A percentile compares a stretch with the other conserved stretches of the same genome.
These are phyloP conservation scores for Gallinago stenura DNA, from an alignment of 2,797 vertebrate species.

Conservation along the genomic window DNA sequence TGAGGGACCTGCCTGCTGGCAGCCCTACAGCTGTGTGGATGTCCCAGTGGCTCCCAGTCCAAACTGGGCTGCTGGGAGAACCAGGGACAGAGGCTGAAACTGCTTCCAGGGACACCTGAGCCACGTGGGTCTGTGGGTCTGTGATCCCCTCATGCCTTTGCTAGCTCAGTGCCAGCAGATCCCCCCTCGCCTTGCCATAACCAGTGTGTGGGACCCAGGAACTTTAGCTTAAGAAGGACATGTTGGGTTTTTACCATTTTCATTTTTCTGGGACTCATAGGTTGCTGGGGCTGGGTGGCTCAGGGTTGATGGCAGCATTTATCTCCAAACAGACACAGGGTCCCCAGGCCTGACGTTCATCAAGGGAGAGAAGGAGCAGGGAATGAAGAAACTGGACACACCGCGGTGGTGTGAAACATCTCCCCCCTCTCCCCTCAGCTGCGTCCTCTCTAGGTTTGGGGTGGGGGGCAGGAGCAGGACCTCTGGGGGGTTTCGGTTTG, in stretches of 20 bases:
- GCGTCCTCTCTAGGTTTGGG: rapidly evolving
- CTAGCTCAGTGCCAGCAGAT: rapidly evolving
- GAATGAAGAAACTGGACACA: rapidly evolving
- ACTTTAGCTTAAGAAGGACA: not conserved
- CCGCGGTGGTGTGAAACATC: rapidly evolving
- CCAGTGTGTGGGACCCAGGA: rapidly evolving
- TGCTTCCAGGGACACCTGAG: not conserved
- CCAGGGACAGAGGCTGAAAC: not conserved
- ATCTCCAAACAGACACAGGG: not conserved
- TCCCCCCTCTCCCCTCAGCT: not conserved
- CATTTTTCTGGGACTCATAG: rapidly evolving
- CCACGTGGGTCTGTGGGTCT: not conserved
- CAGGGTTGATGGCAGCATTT: not conserved
- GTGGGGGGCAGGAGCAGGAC: not conserved
- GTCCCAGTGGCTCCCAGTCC: not conserved
- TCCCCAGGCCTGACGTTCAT: rapidly evolving
- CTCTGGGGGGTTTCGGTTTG: not conserved
- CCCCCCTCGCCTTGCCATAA: rapidly evolving
- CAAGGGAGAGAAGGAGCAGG: not conserved
- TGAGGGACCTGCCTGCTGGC: not conserved
- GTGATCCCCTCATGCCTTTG: not conserved
- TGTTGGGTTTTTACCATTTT: not conserved
- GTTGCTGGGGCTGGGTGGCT: not conserved
- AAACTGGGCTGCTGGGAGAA: not conserved
- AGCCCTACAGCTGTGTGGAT: not conserved